phyloP scores from a whole-genome alignment of 2,113 vertebrate species.

The Oncorhynchus tshawytscha region DNA sequence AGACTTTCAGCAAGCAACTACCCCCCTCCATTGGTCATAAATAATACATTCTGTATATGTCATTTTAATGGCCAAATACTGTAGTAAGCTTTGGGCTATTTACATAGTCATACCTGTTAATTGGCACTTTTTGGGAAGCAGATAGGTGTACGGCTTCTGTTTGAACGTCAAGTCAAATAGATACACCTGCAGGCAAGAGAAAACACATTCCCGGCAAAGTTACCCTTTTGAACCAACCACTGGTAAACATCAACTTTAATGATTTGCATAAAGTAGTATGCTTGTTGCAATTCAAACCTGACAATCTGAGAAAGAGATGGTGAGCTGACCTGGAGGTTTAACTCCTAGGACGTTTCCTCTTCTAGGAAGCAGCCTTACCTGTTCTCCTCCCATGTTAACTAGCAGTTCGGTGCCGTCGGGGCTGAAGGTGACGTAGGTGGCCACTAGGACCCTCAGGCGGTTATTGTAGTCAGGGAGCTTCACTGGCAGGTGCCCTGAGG shows the following conservation, averaged over 20 bases:
- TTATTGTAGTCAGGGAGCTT: conserved; percentile 96
- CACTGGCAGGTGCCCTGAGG: conserved; percentile 89
- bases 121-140: conserved; percentile 91
- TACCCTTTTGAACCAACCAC: no score
- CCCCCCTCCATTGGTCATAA: background rate
- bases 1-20: background rate
- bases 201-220: background rate
- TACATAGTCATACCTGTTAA: conserved; percentile 73
- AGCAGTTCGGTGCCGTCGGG: conserved; percentile 95
- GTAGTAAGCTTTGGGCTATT: background rate
- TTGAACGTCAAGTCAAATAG: conserved; percentile 96
- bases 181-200: conserved; percentile 81
- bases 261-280: background rate
- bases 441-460: conserved; percentile 90
- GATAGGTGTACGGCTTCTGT: conserved; percentile 91
- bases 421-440: conserved; percentile 97
- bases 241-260: no score
- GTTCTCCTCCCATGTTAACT: conserved; percentile 98
- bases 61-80: background rate
- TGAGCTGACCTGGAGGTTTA: no score
- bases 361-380: conserved; percentile 71
- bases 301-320: background rate
- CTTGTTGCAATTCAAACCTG: background rate
- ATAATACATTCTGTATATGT: background rate
- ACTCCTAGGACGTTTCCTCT: no score